Conservation (phyloP, 2,888 invertebrate species). For the Mystacides longicornis region DNA sequence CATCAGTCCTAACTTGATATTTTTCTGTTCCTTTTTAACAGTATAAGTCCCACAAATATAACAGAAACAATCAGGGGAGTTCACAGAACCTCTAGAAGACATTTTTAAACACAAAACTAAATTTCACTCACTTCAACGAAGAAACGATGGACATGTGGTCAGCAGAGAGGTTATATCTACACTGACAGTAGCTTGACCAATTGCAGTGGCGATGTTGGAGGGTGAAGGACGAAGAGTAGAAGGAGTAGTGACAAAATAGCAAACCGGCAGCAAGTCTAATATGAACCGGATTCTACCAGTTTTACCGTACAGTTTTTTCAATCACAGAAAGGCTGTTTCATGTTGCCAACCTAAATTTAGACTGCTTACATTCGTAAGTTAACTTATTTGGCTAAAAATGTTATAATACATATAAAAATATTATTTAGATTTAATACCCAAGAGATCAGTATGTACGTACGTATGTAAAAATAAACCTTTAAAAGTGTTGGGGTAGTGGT, state of each 20-base stretch:
- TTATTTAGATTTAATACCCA: constrained; percentile 3
- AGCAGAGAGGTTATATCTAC: no score
- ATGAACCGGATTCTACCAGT: constrained; percentile 1
- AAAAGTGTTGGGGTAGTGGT: no score
- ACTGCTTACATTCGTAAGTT: constrained; percentile 1
- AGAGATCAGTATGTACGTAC: no score
- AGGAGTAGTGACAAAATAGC: no score
- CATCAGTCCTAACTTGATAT: constrained; percentile 3
- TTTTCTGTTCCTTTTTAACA: background rate
- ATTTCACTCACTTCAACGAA: no score
- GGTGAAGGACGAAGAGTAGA: background rate
- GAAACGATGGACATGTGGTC: no score
- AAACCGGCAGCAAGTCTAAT: background rate
- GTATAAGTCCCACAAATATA: background rate
- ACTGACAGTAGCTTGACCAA: no score
- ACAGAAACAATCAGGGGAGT: no score
- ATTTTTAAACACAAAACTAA: background rate
- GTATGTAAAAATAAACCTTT: no score
- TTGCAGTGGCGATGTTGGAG: no score
- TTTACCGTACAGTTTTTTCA: background rate
- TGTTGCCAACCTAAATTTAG: constrained; percentile 3
- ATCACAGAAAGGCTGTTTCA: background rate
- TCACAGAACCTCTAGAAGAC: background rate
- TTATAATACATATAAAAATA: background rate
- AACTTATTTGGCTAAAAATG: background rate